Evolutionary conservation across 2,888 invertebrate species (phyloP).

Genomic region (Galeruca laticollis): DNA sequence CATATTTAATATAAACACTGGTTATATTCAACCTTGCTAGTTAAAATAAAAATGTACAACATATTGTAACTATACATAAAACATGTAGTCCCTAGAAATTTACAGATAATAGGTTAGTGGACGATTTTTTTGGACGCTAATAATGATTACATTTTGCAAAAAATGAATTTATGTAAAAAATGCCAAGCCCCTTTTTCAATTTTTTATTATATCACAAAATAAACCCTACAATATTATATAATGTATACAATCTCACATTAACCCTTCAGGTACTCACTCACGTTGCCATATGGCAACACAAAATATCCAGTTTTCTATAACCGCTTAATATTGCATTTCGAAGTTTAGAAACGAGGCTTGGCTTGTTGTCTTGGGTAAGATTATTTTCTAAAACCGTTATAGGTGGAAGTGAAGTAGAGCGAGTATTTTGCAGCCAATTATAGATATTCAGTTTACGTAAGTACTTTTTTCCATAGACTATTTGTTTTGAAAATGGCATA

Average conservation of each 20-base stretch:
- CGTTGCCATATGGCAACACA: background rate
- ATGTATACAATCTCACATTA: too few species aligned
- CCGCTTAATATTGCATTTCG: background rate
- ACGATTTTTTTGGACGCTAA: background rate
- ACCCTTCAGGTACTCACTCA: too few species aligned
- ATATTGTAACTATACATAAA: conserved; percentile 31
- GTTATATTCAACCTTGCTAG: conserved; percentile 24
- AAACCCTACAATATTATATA: too few species aligned
- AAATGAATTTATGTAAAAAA: too few species aligned
- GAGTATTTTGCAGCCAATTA: background rate
- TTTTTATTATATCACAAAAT: too few species aligned
- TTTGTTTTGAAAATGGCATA: background rate
- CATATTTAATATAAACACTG: conserved; percentile 36
- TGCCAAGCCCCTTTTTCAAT: too few species aligned
- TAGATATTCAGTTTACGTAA: background rate
- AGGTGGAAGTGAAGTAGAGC: background rate
- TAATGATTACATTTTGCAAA: too few species aligned
- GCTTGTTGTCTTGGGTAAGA: too few species aligned
- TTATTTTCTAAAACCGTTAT: too few species aligned
- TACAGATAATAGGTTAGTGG: background rate
- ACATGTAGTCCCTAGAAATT: background rate
- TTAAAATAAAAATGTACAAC: conserved; percentile 34
- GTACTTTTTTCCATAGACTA: background rate
- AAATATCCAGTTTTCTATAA: background rate
- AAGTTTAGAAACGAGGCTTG: background rate